Evolutionary conservation across 64 coral and sea anemone genomes (phyloP), one percentile per base, ranked within the genome.

Genomic region (Stichodactyla mertensii): DNA sequence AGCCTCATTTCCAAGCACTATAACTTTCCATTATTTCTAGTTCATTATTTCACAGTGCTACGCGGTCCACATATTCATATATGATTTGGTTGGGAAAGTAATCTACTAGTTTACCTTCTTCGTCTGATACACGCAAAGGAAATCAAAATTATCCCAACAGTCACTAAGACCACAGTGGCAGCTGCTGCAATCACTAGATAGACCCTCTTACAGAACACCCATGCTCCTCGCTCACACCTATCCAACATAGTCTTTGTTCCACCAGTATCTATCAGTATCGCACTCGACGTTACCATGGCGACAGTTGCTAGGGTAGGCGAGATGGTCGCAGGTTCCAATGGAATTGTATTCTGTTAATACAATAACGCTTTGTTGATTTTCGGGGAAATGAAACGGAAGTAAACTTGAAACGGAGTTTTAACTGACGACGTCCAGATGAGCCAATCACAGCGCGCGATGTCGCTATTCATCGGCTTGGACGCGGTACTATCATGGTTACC

Each of bases 71-170:
- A n/a, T n/a, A n/a, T n/a, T n/a, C n/a, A n/a, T n/a, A n/a, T n/a
- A n/a, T n/a, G 28, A 31, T 31, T 31, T 31, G 28, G 28, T 16
- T 18, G 5, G 19, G 16, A 14, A 62, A 66, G 22, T 16, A 66
- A 66, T 16, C 19, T 6, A n/a, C 7, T 4, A 6, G 4, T n/a
- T 66, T n/a, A 66, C 62, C 62, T 66, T 71, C 24, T 71, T 31
- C 69, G 22, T 71, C n/a, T 71, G 24, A 71, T 54, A 79, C 77
- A 79, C 26, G 28, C 77, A 79, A 19, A 79, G 7, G 77, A 79
- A 16, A 79, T 52, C 51, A 79, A 31, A 13, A 52, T 52, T 0
- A 79, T 79, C 9, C 24, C 7, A 16, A 79, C 4, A 51, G 12
- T 0, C 6, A 79, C 7, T 4, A 79, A 0, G 31, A 79, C 31